Percentiles rank a stretch among this genome's conserved stretches.
phyloP scores from a whole-genome alignment of 2,113 vertebrate genomes.

The Pyrgilauda ruficollis region DNA sequence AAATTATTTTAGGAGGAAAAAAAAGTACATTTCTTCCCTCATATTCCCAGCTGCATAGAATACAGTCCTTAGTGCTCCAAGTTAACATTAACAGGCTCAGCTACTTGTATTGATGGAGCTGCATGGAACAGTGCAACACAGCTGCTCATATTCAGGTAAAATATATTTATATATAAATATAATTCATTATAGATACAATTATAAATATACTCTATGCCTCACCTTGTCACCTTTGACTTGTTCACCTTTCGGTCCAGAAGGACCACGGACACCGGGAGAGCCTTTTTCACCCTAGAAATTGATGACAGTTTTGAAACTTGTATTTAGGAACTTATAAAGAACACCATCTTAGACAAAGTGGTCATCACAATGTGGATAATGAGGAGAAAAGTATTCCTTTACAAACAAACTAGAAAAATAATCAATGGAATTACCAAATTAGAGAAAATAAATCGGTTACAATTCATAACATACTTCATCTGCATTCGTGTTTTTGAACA shows the following conservation, averaged over 20 bases:
- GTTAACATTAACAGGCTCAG: not conserved
- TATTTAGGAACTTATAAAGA: not conserved
- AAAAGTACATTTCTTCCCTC: not conserved
- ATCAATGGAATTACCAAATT: not conserved
- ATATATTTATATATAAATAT: not conserved
- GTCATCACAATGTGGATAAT: not conserved
- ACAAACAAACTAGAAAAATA: not conserved
- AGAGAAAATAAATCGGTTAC: not conserved
- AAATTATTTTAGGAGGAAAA: not conserved
- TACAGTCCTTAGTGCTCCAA: not conserved
- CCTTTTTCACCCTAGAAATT: conserved; percentile 84
- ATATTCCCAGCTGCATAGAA: not conserved
- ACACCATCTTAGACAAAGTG: not conserved
- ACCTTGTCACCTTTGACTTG: conserved; percentile 87
- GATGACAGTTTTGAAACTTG: not conserved
- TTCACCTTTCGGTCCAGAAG: conserved; percentile 71
- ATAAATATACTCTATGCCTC: not conserved
- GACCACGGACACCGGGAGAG: conserved; percentile 76
- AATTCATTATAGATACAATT: not conserved
- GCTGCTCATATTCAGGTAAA: not conserved
- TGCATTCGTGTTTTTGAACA: not conserved
- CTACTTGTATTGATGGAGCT: not conserved
- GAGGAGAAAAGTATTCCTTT: not conserved
- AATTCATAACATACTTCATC: not conserved
- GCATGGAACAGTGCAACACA: not conserved